These are phyloP conservation scores for Tolmerus cingulatus DNA, from an alignment of 2,888 invertebrate genomes.

Conservation along the genomic window DNA sequence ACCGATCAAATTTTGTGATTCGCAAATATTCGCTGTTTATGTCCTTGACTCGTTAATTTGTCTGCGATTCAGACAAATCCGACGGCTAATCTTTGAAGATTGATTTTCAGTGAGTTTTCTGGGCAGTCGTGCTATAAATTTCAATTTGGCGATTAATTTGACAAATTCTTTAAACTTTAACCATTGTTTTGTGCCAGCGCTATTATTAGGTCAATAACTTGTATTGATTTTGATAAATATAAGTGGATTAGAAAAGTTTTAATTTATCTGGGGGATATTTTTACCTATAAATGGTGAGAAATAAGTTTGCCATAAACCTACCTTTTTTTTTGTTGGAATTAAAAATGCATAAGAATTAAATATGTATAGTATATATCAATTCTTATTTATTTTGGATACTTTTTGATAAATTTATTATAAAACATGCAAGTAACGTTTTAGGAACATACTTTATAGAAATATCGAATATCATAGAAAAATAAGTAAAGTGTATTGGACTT, in stretches of 20 bases:
- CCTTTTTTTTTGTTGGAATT: not conserved
- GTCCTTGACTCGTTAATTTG: not conserved
- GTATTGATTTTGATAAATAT: not conserved
- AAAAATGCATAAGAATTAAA: not conserved
- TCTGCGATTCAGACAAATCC: not conserved
- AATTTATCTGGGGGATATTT: not conserved
- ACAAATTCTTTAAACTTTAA: not conserved
- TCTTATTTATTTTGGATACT: too few species aligned
- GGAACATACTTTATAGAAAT: too few species aligned
- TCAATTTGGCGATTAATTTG: not conserved
- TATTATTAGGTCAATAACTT: not conserved
- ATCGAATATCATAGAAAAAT: too few species aligned
- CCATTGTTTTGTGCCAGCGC: not conserved
- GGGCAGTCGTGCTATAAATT: not conserved
- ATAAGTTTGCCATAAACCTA: not conserved
- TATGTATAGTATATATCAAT: too few species aligned
- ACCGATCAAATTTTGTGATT: not conserved
- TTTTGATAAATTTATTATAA: too few species aligned
- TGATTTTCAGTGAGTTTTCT: not conserved
- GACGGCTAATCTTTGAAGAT: not conserved
- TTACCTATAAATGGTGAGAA: not conserved
- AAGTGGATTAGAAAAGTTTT: not conserved
- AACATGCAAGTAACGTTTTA: too few species aligned
- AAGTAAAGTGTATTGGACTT: too few species aligned
- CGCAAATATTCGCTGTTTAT: not conserved